Conservation (phyloP, 1,140 invertebrate species). For the Thaumatotibia leucotreta region DNA sequence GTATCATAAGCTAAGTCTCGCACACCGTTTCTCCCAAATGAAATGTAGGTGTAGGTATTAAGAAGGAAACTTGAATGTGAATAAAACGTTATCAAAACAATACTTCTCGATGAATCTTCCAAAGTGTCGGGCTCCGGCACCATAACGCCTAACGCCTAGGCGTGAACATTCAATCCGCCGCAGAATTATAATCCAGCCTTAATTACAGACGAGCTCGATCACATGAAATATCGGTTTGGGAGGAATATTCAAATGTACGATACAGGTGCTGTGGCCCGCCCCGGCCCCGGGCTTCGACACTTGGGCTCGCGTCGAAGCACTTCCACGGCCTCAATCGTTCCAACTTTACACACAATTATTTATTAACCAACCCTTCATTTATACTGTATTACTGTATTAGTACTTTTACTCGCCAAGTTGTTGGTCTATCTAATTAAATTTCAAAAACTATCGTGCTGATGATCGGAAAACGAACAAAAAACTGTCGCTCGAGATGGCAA, state of each 20-base stretch:
- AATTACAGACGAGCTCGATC: constrained; percentile 62
- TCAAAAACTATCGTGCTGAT: constrained; percentile 3
- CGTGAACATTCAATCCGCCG: constrained; percentile 47
- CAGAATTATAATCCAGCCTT: constrained; percentile 60
- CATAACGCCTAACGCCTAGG: constrained; percentile 53
- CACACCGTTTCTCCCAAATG: too few relatives aligned
- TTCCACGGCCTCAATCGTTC: neutral
- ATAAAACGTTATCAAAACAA: constrained; percentile 31
- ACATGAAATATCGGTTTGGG: constrained; percentile 70
- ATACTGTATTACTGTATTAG: neutral
- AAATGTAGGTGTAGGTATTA: too few relatives aligned
- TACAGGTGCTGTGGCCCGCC: constrained; percentile 63
- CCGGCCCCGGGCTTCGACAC: constrained; percentile 50
- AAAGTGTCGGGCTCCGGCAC: constrained; percentile 40
- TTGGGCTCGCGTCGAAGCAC: constrained; percentile 28
- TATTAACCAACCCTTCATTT: neutral
- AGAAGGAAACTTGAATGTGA: too few relatives aligned
- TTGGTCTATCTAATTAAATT: constrained; percentile 6
- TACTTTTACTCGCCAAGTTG: neutral
- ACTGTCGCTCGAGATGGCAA: constrained; percentile 5
- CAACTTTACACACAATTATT: neutral
- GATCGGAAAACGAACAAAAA: constrained; percentile 7
- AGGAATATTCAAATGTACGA: constrained; percentile 54
- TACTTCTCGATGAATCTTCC: constrained; percentile 22
- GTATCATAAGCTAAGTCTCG: too few relatives aligned